phyloP scores from a whole-genome alignment of 2,888 invertebrate species.

The Bursaphelenchus okinawaensis region DNA sequence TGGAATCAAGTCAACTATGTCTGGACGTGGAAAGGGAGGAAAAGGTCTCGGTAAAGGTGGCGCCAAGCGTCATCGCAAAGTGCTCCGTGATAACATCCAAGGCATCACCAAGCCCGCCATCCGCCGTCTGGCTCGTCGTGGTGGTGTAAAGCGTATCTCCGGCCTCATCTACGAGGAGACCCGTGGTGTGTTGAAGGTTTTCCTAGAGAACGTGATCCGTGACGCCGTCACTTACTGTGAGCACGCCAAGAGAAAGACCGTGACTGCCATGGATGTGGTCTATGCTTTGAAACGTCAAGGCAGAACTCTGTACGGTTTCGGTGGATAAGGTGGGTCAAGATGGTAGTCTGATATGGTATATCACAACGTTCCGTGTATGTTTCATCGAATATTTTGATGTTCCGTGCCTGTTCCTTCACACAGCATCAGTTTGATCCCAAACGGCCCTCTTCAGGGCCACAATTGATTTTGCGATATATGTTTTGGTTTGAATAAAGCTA shows the following conservation, averaged over 20 bases:
- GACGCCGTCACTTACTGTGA: slow-evolving; percentile 81
- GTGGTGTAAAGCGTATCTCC: slow-evolving; percentile 59
- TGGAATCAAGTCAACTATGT: slow-evolving; percentile 16
- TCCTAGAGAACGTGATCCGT: slow-evolving; percentile 75
- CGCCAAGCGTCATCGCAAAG: slow-evolving; percentile 77
- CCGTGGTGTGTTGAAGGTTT: slow-evolving; percentile 61
- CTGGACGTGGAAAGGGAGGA: slow-evolving; percentile 58
- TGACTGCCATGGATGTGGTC: slow-evolving; percentile 81
- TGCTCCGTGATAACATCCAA: slow-evolving; percentile 64
- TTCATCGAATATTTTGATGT: too few species aligned
- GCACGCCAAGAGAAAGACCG: slow-evolving; percentile 80
- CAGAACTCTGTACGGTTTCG: slow-evolving; percentile 56
- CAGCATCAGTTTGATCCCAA: slow-evolving; percentile 17
- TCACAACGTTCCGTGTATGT: too few species aligned
- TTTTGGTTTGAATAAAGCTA: too few species aligned
- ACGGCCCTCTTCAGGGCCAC: slow-evolving; percentile 31
- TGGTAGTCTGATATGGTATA: too few species aligned
- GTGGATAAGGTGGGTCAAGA: slow-evolving; percentile 44
- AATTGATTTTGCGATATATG: too few species aligned
- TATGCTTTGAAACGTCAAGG: slow-evolving; percentile 62
- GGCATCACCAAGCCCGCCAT: slow-evolving; percentile 63
- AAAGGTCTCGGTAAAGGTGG: slow-evolving; percentile 59
- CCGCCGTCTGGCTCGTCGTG: slow-evolving; percentile 61
- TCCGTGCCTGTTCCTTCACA: neutral
- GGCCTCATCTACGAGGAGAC: slow-evolving; percentile 30